Evolutionary conservation across 2,888 invertebrate species (phyloP), one percentile per base, ranked within the genome.

Genomic region (Apotomis turbidana): DNA sequence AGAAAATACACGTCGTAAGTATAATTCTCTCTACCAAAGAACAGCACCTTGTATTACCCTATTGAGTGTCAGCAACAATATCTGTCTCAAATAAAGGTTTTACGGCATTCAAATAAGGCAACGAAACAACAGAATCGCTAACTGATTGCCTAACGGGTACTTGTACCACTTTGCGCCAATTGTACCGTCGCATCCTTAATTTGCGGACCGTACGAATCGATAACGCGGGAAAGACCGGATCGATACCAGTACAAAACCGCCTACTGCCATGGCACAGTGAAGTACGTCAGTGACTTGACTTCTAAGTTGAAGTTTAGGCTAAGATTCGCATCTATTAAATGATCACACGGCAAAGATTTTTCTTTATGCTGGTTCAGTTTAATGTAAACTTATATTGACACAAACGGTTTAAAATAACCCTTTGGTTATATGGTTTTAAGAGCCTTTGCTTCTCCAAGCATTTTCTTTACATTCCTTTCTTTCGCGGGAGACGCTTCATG

Each of bases 151-250:
- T 71, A 71, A 74, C 69, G 44, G 70, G 57, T 15, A 60, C 58
- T 78, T 77, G 83, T 81, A 80, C 82, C 81, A 83, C 81, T 70
- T 82, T 83, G 77, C 75, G 70, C 75, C 83, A 81, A 85, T 83
- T 82, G 83, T 84, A 83, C 81, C 75, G 78, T 74, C 79, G 74
- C 77, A 82, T 80, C 79, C 81, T 81, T 79, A 79, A 84, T 82
- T 82, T 78, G 79, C 78, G 76, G 73, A 68, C 79, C 74, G 78
- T 77, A 78, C 82, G 77, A 82, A 86, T 87, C 84, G 81, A 87
- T 87, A 77, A 73, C 76, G 68, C 76, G 78, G 82, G 79, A 80
- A 85, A 84, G 78, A 87, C 82, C 80, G 76, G 76, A 78, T 84
- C 80, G 78, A 82, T 81, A 74, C 58, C 59, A n/a, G 63, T 54